Conservation (phyloP, 2,888 invertebrate species). For the Trypoxylon attenuatum region DNA sequence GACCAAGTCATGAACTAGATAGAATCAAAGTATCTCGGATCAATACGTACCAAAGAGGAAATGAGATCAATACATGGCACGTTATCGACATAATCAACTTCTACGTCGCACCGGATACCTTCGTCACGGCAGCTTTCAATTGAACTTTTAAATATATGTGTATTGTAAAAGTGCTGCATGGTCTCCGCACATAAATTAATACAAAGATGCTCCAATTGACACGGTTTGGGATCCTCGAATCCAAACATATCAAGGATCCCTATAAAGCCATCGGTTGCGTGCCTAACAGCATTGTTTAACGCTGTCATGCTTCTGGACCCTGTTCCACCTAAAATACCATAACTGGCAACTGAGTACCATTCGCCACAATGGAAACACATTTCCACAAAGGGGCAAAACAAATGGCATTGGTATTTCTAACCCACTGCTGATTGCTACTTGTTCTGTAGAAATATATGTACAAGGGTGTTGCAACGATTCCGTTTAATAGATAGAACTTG, state of each 20-base stretch:
- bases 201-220: conserved; percentile 94
- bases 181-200: conserved; percentile 97
- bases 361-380: not conserved
- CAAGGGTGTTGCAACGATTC: too few species aligned
- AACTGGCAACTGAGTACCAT: not conserved
- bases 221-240: conserved; percentile 93
- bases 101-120: conserved; percentile 91
- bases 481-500: conserved; percentile 37
- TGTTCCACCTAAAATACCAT: conserved; percentile 73
- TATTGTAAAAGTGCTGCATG: conserved; percentile 98
- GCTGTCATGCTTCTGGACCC: conserved; percentile 95
- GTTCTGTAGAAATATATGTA: too few species aligned
- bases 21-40: too few species aligned
- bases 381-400: too few species aligned
- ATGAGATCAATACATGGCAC: conserved; percentile 97
- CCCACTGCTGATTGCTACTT: too few species aligned
- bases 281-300: conserved; percentile 92
- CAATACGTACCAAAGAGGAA: conserved; percentile 83
- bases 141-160: conserved; percentile 95
- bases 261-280: conserved; percentile 96
- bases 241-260: conserved; percentile 98
- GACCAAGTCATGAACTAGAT: too few species aligned
- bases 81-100: conserved; percentile 95
- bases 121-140: conserved; percentile 96
- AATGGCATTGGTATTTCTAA: too few species aligned